Conservation (phyloP, 2,888 invertebrate species). For the Tetragonula carbonaria region DNA sequence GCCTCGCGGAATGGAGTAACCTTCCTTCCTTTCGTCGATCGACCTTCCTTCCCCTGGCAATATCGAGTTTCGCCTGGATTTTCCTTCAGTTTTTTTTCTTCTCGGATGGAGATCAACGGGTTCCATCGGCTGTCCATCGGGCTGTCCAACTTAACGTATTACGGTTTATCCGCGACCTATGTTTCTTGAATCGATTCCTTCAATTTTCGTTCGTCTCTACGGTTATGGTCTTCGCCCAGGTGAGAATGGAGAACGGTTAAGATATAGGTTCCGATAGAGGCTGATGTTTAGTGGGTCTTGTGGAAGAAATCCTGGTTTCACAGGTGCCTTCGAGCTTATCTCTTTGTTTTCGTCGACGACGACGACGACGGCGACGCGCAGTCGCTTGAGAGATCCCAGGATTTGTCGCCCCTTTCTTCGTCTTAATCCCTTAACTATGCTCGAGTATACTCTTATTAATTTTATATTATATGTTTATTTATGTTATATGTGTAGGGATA, state of each 20-base stretch:
- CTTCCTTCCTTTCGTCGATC: neutral
- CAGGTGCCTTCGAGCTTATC: conserved; percentile 19
- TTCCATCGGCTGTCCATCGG: neutral
- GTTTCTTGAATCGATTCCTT: conserved; percentile 1
- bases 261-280: conserved; percentile 8
- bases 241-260: conserved; percentile 6
- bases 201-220: conserved; percentile 25
- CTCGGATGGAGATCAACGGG: neutral
- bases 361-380: neutral
- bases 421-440: neutral
- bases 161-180: conserved; percentile 1
- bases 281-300: neutral
- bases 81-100: neutral
- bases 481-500: too few relatives aligned
- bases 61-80: neutral
- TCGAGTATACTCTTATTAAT: too few relatives aligned
- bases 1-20: neutral
- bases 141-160: neutral
- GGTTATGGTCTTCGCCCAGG: neutral
- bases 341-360: neutral
- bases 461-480: too few relatives aligned
- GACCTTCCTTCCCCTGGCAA: neutral
- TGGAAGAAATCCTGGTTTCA: conserved; percentile 9
- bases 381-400: neutral
- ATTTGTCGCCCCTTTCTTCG: neutral